Evolutionary conservation across 2,113 vertebrate genomes (phyloP).

Genomic region (Lagopus leucura): DNA sequence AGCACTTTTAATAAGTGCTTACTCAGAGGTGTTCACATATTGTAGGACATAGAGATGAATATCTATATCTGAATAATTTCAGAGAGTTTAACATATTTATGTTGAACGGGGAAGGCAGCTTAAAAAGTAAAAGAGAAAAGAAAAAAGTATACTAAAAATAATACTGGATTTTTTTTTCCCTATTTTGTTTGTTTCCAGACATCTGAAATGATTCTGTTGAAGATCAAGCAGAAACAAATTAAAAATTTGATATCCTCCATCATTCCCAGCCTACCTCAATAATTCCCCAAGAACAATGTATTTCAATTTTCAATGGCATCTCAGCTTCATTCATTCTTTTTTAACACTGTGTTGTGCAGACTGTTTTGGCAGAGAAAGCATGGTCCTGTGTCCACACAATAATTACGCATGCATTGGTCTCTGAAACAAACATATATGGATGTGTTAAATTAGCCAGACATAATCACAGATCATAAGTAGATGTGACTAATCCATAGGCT

Average conservation of each 20-base stretch:
- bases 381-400: neutral
- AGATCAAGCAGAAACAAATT: neutral
- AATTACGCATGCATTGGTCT: neutral
- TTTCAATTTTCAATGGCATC: neutral
- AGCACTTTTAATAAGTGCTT: neutral
- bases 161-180: accelerated
- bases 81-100: neutral
- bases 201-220: neutral
- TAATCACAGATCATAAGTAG: neutral
- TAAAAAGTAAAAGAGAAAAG: neutral
- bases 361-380: neutral
- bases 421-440: neutral
- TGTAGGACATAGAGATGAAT: neutral
- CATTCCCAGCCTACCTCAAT: neutral
- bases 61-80: slow-evolving; percentile 22
- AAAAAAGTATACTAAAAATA: neutral
- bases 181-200: neutral
- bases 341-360: neutral
- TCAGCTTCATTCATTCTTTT: neutral
- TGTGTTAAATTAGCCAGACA: neutral
- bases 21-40: neutral
- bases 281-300: neutral
- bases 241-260: neutral
- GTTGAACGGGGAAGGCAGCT: neutral
- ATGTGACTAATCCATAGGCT: neutral